Base-by-base conservation (phyloP, 2,888 invertebrate species). In the Scaptomyza parva region DNA sequence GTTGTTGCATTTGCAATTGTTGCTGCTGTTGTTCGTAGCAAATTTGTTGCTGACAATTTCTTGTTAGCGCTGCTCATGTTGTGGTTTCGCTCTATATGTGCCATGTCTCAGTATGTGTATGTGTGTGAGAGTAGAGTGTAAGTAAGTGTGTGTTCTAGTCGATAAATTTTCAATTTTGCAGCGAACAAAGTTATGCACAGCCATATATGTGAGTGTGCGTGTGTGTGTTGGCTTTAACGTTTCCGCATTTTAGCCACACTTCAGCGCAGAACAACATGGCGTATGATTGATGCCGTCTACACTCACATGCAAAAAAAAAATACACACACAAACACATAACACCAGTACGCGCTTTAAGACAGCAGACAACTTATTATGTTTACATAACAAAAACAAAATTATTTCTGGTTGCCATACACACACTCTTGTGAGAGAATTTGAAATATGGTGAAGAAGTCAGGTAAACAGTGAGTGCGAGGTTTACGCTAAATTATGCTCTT, bases 121-220 rank as follows among this genome's bases (percentile, higher is more conserved):
- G 43, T 45, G 43, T 47, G 44, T 41, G 52, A n/a, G n/a, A n/a
- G n/a, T n/a, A n/a, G n/a, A n/a, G n/a, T 50, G 51, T 55, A 41
- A 45, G 18, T 41, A 30, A 48, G 40, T 57, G 44, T 44, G 54
- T 40, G 70, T 88, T 85, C 80, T 73, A 78, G 78, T 81, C 84
- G 73, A 86, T 86, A 86, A 86, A 86, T 77, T 88, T 86, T 86
- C 88, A 88, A 86, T 88, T 86, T 81, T 61, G 60, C 40, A 70
- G 78, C 71, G 58, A 48, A 61, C 57, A 61, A 51, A 68, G 57
- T 50, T 51, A 50, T 45, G 24, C 20, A 12, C 35, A 14, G 9
- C 4, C 22, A 17, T 47, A 18, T 33, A 12, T 45, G 20, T 35
- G 20, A 43, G 18, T 58, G 41, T 33, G 41, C 37, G 39, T 48